Percentiles rank a stretch among this genome's conserved stretches.
These are phyloP conservation scores for Oxytorus armatus DNA, from an alignment of 2,888 invertebrate species.

Conservation along the genomic window DNA sequence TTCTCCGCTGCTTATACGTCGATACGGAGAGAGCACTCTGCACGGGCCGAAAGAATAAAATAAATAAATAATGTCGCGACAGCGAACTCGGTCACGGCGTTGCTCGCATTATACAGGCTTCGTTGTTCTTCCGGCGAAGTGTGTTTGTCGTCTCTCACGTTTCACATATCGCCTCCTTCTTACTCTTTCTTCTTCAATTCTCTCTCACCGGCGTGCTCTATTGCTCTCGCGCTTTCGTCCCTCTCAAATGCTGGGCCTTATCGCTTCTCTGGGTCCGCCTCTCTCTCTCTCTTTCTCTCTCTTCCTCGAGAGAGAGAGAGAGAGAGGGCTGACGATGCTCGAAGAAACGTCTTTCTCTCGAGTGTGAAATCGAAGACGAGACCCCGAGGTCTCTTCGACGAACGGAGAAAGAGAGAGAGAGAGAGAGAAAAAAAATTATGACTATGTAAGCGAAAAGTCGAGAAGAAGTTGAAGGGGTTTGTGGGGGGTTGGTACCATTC, in stretches of 20 bases:
- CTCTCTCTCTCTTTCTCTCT: too few relatives aligned
- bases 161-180: constrained; percentile 15
- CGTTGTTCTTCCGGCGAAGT: constrained; percentile 40
- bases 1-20: too few relatives aligned
- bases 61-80: constrained; percentile 26
- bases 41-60: not conserved
- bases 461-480: constrained; percentile 48
- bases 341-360: constrained; percentile 64
- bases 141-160: constrained; percentile 39
- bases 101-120: not conserved
- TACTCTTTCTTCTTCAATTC: not conserved
- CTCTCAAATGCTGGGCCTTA: constrained; percentile 39
- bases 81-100: not conserved
- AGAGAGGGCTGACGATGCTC: constrained; percentile 70
- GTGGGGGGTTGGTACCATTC: constrained; percentile 22
- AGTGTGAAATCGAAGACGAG: constrained; percentile 66
- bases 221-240: constrained; percentile 1
- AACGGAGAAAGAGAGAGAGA: constrained; percentile 2
- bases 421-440: not conserved
- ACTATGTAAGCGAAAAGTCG: constrained; percentile 29
- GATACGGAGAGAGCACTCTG: not conserved
- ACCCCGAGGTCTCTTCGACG: constrained; percentile 51
- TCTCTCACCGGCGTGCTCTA: constrained; percentile 23
- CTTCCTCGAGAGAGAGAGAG: too few relatives aligned
- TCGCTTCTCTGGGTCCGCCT: constrained; percentile 16